These are phyloP conservation scores for Ia io DNA, from an alignment of 2,113 vertebrate genomes.

Conservation along the genomic window DNA sequence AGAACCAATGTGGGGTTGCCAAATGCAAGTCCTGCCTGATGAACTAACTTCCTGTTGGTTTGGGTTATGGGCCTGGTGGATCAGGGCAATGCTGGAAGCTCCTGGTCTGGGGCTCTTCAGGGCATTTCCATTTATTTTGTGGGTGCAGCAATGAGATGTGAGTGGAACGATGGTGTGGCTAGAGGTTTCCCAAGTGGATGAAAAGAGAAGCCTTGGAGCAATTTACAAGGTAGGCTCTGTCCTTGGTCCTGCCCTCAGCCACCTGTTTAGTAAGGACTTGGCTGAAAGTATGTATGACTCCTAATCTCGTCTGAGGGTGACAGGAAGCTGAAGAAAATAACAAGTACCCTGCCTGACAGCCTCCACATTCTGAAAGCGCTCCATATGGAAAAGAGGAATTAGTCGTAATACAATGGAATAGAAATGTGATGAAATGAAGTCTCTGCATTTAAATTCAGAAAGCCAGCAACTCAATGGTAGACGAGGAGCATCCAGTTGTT, in stretches of 20 bases:
- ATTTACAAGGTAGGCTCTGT: not conserved
- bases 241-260: not conserved
- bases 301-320: not conserved
- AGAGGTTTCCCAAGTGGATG: not conserved
- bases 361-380: constrained; percentile 2
- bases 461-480: not conserved
- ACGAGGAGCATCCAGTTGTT: not conserved
- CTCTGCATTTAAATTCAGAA: constrained; percentile 25
- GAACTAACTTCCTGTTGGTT: not conserved
- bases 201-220: not conserved
- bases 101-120: not conserved
- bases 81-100: not conserved
- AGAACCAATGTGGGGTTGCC: not conserved
- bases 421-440: not conserved
- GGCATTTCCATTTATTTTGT: not conserved
- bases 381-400: not conserved
- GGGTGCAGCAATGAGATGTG: not conserved
- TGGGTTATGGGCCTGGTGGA: not conserved
- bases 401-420: not conserved
- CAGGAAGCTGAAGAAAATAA: constrained; percentile 8
- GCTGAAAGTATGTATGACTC: not conserved
- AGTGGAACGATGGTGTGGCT: not conserved
- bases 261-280: not conserved
- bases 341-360: not conserved
- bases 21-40: not conserved